phyloP scores from a whole-genome alignment of 2,888 invertebrate genomes.

The Leucophenga montana region DNA sequence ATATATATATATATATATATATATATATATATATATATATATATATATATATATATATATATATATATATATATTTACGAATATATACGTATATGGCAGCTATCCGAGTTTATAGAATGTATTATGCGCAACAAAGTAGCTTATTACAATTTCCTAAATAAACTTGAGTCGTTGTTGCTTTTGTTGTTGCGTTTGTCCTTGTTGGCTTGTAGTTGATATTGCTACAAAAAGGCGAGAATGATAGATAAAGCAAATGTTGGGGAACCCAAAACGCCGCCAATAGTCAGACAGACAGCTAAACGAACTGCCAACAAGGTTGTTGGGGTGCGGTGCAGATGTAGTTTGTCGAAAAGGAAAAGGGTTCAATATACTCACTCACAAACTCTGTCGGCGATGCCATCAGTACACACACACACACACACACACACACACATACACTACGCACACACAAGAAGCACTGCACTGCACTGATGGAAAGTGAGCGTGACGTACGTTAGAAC shows the following conservation, averaged over 20 bases:
- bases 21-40: not conserved
- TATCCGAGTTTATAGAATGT: slow-evolving; percentile 10
- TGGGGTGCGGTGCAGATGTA: too few relatives aligned
- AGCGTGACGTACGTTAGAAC: too few relatives aligned
- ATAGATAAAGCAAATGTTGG: slow-evolving; percentile 35
- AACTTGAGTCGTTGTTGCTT: slow-evolving; percentile 37
- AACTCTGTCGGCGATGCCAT: not conserved
- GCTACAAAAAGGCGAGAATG: slow-evolving; percentile 46
- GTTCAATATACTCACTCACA: too few relatives aligned
- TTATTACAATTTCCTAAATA: slow-evolving; percentile 60
- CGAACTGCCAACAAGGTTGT: not conserved
- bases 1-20: not conserved
- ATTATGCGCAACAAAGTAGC: slow-evolving; percentile 44
- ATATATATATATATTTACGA: not conserved
- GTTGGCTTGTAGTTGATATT: slow-evolving; percentile 32
- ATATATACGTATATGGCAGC: not conserved
- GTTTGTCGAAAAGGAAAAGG: too few relatives aligned
- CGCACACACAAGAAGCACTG: not conserved
- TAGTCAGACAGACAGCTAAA: not conserved
- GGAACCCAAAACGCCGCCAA: not conserved
- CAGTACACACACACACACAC: not conserved
- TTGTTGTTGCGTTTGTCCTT: not conserved
- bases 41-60: not conserved
- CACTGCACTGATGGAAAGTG: not conserved
- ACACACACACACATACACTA: not conserved